Percentiles rank a stretch among this genome's conserved stretches.
These are phyloP conservation scores for Ornithoptera priamus DNA, from an alignment of 2,888 invertebrate species.

Conservation along the genomic window DNA sequence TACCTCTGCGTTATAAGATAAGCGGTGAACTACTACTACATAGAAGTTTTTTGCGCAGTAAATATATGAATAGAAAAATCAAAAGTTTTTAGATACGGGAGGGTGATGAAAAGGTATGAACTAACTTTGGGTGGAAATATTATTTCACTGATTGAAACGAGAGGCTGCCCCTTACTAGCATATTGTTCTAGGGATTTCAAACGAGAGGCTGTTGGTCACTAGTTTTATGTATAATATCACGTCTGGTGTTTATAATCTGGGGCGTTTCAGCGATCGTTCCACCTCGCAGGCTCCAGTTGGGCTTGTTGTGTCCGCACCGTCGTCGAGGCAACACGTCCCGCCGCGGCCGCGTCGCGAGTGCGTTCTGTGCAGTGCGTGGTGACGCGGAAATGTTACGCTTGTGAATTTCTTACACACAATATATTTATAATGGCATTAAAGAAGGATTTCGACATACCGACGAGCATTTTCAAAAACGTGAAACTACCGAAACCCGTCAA, in stretches of 20 bases:
- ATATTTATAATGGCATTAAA: conserved; percentile 68
- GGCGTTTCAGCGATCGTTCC: conserved; percentile 50
- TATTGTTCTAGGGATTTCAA: no score
- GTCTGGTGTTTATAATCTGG: conserved; percentile 52
- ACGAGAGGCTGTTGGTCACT: neutral
- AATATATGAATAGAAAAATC: no score
- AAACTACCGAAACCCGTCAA: conserved; percentile 59
- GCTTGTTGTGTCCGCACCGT: conserved; percentile 71
- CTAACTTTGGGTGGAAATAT: no score
- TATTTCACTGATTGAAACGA: no score
- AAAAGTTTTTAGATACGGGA: no score
- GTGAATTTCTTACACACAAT: conserved; percentile 44
- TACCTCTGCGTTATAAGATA: no score
- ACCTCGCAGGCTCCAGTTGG: conserved; percentile 51
- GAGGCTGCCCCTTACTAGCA: no score
- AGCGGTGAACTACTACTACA: no score
- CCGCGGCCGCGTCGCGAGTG: conserved; percentile 50
- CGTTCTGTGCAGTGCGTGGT: conserved; percentile 59
- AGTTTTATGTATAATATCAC: conserved; percentile 35
- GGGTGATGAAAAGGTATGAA: no score
- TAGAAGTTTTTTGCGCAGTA: no score
- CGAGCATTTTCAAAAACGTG: conserved; percentile 68
- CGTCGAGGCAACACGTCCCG: conserved; percentile 64
- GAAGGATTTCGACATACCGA: conserved; percentile 70
- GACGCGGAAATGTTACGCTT: conserved; percentile 61